Conservation (phyloP, 2,797 vertebrate species). For the Tokudaia muenninki region DNA sequence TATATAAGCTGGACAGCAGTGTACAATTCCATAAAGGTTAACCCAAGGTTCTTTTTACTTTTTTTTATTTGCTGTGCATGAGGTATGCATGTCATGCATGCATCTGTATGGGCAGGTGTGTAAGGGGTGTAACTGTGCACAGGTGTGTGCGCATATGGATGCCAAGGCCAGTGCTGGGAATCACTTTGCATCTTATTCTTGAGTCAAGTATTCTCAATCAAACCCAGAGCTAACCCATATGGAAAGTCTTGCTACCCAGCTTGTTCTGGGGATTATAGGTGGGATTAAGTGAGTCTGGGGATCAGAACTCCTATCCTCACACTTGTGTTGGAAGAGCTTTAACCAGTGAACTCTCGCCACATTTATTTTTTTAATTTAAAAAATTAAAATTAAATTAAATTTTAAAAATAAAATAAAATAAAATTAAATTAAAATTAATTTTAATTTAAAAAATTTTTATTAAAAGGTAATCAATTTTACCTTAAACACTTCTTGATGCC, state of each 20-base stretch:
- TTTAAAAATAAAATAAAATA: too few species aligned
- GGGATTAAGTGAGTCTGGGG: too few species aligned
- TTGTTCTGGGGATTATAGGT: background rate
- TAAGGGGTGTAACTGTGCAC: background rate
- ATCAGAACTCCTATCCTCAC: background rate
- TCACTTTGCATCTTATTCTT: background rate
- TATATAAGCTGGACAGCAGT: background rate
- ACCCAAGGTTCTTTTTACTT: background rate
- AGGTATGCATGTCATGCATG: background rate
- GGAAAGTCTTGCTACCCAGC: background rate
- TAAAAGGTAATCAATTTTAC: too few species aligned
- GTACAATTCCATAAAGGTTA: background rate
- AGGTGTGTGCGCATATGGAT: background rate
- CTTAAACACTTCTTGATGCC: constrained; percentile 39
- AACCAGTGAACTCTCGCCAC: background rate
- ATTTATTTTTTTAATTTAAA: too few species aligned
- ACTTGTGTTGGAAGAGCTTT: background rate
- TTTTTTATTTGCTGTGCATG: background rate
- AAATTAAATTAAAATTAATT: too few species aligned
- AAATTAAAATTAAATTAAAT: too few species aligned
- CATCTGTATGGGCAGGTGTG: background rate
- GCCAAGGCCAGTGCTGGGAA: background rate
- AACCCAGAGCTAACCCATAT: background rate
- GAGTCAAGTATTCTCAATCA: background rate
- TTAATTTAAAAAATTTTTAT: too few species aligned